Evolutionary conservation across 2,888 invertebrate species (phyloP).

Genomic region (Uropetala carovei): DNA sequence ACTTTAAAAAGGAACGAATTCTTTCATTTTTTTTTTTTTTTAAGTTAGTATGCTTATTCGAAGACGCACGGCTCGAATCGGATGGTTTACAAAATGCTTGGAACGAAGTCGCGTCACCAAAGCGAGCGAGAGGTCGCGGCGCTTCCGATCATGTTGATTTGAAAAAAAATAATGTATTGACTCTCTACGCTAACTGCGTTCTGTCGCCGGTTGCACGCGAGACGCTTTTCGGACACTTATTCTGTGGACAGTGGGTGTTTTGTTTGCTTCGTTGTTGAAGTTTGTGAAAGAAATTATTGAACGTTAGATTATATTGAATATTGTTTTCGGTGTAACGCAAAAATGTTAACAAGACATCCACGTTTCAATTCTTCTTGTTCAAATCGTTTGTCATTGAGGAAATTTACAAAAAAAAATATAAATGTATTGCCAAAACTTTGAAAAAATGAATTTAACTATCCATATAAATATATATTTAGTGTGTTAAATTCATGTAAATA

Average conservation of each 20-base stretch:
- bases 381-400: slow-evolving; percentile 49
- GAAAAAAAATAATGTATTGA: background rate
- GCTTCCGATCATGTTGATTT: background rate
- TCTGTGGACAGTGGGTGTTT: slow-evolving; percentile 48
- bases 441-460: slow-evolving; percentile 55
- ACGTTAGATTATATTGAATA: slow-evolving; percentile 34
- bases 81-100: background rate
- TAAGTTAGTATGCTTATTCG: background rate
- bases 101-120: slow-evolving; percentile 12
- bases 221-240: slow-evolving; percentile 7
- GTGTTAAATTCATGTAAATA: slow-evolving; percentile 61
- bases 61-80: slow-evolving; percentile 34
- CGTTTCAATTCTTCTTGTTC: slow-evolving; percentile 59
- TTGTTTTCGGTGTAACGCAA: slow-evolving; percentile 34
- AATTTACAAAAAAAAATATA: slow-evolving; percentile 49
- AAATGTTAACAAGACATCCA: slow-evolving; percentile 33
- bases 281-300: slow-evolving; percentile 50
- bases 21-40: too few relatives aligned
- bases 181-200: background rate
- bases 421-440: slow-evolving; percentile 51
- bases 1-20: too few relatives aligned
- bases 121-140: background rate
- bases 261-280: slow-evolving; percentile 44
- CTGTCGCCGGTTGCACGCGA: slow-evolving; percentile 13
- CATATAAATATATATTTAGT: slow-evolving; percentile 54